A percentile compares a stretch with the other conserved stretches of the same genome.
These are phyloP conservation scores for Nowickia ferox DNA, from an alignment of 2,888 invertebrate species.

Conservation along the genomic window DNA sequence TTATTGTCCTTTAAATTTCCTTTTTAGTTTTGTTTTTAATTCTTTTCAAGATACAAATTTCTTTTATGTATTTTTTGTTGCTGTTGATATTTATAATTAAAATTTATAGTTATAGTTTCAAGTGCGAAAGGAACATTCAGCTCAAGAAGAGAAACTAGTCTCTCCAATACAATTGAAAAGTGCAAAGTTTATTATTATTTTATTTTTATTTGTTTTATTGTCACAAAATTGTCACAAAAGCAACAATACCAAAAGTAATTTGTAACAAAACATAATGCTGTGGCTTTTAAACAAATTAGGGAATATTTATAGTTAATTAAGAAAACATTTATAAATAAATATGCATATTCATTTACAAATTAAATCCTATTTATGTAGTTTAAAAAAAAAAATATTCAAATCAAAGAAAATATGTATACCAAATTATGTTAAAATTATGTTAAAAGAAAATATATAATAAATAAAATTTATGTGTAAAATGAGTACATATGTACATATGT, in stretches of 20 bases:
- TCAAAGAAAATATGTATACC: conserved; percentile 46
- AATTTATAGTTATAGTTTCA: conserved; percentile 8
- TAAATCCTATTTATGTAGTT: conserved; percentile 59
- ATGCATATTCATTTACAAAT: conserved; percentile 9
- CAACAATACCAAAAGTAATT: conserved; percentile 54
- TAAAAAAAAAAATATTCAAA: conserved; percentile 28
- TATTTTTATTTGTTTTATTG: conserved; percentile 5
- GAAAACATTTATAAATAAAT: conserved; percentile 37
- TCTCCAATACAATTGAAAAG: conserved; percentile 50
- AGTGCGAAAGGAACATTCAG: conserved; percentile 11
- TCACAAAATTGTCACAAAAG: conserved; percentile 59
- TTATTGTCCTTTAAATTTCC: conserved; percentile 51
- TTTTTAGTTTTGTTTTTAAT: conserved; percentile 46
- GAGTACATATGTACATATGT: conserved; percentile 7
- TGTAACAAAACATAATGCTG: conserved; percentile 59
- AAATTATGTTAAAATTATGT: conserved; percentile 59
- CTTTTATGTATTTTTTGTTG: neutral
- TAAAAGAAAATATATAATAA: conserved; percentile 22
- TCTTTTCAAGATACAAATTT: conserved; percentile 12
- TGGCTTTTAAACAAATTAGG: conserved; percentile 71
- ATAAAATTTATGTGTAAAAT: conserved; percentile 6
- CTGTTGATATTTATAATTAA: neutral
- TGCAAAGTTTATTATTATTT: conserved; percentile 37
- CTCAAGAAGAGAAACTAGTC: conserved; percentile 55
- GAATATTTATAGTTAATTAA: conserved; percentile 66